Evolutionary conservation across 2,113 vertebrate genomes (phyloP).

Genomic region (Xiphophorus hellerii): DNA sequence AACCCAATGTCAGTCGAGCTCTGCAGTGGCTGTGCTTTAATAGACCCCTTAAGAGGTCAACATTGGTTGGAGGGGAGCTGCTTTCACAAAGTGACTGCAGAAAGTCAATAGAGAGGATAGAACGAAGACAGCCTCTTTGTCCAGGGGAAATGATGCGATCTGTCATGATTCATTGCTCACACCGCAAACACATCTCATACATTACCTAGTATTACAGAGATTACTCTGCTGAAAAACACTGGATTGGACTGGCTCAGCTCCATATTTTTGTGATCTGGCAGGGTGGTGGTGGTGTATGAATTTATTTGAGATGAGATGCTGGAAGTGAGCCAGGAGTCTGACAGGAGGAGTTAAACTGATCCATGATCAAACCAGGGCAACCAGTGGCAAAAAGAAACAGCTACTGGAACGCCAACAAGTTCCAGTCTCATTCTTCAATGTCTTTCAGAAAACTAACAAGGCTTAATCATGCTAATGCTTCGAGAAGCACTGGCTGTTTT

Average conservation of each 20-base stretch:
- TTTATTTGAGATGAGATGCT: slow-evolving; percentile 17
- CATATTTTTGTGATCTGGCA: slow-evolving; percentile 31
- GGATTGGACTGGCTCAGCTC: slow-evolving; percentile 29
- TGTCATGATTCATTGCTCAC: background rate
- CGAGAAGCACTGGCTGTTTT: slow-evolving; percentile 4
- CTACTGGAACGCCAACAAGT: background rate
- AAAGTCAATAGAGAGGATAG: slow-evolving; percentile 24
- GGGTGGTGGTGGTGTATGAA: background rate
- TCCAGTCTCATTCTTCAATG: slow-evolving; percentile 24
- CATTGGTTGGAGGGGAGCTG: slow-evolving; percentile 38
- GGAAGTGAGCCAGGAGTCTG: slow-evolving; percentile 41
- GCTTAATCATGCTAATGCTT: slow-evolving; percentile 50
- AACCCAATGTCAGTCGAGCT: slow-evolving; percentile 50
- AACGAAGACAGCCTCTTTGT: background rate
- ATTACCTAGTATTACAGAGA: background rate
- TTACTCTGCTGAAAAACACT: slow-evolving; percentile 8
- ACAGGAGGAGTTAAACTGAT: slow-evolving; percentile 43
- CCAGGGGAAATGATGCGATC: background rate
- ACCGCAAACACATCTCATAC: background rate
- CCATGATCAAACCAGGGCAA: background rate
- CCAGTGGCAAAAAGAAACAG: background rate
- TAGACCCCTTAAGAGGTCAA: slow-evolving; percentile 45
- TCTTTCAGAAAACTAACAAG: slow-evolving; percentile 53
- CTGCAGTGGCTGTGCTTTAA: slow-evolving; percentile 24
- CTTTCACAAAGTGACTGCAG: slow-evolving; percentile 19